Conservation (phyloP, 2,888 invertebrate species). For the Phasia obesa region DNA sequence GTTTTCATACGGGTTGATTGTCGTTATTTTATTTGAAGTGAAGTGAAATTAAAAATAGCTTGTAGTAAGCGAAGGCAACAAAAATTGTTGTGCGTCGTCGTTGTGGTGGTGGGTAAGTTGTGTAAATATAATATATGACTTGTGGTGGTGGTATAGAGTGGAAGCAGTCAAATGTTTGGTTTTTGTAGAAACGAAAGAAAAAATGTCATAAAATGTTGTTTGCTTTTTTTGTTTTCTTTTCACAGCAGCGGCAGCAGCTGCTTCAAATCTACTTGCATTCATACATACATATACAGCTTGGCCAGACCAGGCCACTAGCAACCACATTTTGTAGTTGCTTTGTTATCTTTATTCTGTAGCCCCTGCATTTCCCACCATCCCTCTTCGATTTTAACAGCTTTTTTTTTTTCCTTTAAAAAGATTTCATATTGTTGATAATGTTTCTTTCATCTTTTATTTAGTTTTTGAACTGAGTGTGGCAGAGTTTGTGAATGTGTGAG, state of each 20-base stretch:
- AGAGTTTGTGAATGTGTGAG: conserved; percentile 31
- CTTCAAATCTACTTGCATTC: too few relatives aligned
- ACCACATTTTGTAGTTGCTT: conserved; percentile 62
- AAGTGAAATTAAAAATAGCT: conserved; percentile 52
- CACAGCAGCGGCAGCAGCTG: conserved; percentile 46
- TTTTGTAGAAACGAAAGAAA: conserved; percentile 69
- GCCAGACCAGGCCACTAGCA: conserved; percentile 35
- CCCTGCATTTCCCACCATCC: conserved; percentile 44
- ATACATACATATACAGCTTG: conserved; percentile 2
- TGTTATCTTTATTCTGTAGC: conserved; percentile 39
- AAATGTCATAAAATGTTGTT: conserved; percentile 59
- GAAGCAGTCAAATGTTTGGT: conserved; percentile 61
- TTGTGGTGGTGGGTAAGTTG: conserved; percentile 41
- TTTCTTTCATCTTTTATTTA: conserved; percentile 70
- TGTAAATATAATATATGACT: neutral
- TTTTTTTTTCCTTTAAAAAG: conserved; percentile 35
- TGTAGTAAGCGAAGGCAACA: conserved; percentile 6
- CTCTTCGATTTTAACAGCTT: conserved; percentile 26
- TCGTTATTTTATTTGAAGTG: conserved; percentile 47
- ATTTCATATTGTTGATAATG: conserved; percentile 65
- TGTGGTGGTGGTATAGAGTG: conserved; percentile 46
- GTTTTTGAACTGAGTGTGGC: conserved; percentile 27
- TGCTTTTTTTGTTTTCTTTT: conserved; percentile 43
- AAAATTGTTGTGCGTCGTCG: conserved; percentile 12
- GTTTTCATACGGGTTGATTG: conserved; percentile 55